Evolutionary conservation across 2,888 invertebrate genomes (phyloP).

Genomic region (Aphidoletes aphidimyza): DNA sequence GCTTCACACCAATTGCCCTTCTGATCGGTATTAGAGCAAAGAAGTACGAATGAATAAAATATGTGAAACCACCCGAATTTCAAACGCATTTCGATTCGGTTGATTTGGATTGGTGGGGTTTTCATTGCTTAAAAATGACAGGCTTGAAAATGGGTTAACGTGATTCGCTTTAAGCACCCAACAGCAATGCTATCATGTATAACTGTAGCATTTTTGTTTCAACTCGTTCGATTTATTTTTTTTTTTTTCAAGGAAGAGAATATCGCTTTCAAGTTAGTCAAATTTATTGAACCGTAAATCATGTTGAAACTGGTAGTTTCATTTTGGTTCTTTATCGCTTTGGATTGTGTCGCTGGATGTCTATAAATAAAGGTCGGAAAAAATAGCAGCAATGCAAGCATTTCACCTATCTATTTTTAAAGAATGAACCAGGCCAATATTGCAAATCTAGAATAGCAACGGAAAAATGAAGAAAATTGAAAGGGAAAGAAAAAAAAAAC

Average conservation of each 20-base stretch:
- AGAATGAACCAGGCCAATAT: background rate
- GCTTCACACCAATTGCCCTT: too few species aligned
- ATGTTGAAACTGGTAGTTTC: constrained; percentile 11
- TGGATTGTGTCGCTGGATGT: constrained; percentile 5
- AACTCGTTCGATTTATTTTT: too few species aligned
- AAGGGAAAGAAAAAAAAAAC: too few species aligned
- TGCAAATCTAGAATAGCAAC: background rate
- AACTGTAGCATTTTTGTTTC: background rate
- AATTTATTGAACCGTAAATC: constrained; percentile 36
- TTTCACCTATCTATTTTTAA: constrained; percentile 16
- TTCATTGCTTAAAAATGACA: background rate
- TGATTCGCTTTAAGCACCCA: background rate
- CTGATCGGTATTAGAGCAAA: too few species aligned
- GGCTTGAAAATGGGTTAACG: constrained; percentile 18
- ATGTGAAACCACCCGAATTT: constrained; percentile 8
- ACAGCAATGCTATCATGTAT: background rate
- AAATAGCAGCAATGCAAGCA: constrained; percentile 31
- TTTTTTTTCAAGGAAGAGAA: too few species aligned
- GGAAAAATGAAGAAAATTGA: too few species aligned
- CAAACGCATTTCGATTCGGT: background rate
- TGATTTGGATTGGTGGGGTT: background rate
- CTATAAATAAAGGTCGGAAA: constrained; percentile 24
- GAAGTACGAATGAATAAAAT: constrained; percentile 5
- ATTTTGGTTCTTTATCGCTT: background rate
- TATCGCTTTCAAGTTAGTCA: constrained; percentile 26